These are phyloP conservation scores for Calameuta idolon DNA, from an alignment of 2,888 invertebrate genomes.

Conservation along the genomic window DNA sequence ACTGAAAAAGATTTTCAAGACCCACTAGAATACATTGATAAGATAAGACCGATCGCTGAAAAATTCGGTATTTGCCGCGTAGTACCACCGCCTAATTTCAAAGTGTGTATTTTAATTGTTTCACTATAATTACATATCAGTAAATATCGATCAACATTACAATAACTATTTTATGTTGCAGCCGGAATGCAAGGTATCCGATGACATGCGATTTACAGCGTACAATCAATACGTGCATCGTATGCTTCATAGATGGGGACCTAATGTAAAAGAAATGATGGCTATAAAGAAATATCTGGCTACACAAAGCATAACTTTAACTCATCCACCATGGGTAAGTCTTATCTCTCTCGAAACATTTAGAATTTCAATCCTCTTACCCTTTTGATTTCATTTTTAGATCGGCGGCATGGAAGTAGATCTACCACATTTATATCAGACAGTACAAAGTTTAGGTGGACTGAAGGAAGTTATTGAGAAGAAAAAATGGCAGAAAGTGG, in stretches of 20 bases:
- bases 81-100: constrained; percentile 83
- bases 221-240: constrained; percentile 92
- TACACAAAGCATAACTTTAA: constrained; percentile 80
- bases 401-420: constrained; percentile 94
- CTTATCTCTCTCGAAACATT: neutral
- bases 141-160: constrained; percentile 12
- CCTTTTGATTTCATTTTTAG: constrained; percentile 62
- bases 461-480: constrained; percentile 88
- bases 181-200: constrained; percentile 85
- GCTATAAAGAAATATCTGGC: constrained; percentile 86
- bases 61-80: constrained; percentile 90
- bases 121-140: neutral
- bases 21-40: constrained; percentile 86
- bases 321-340: constrained; percentile 82
- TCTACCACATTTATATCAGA: constrained; percentile 85
- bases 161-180: constrained; percentile 48
- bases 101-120: constrained; percentile 58
- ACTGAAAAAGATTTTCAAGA: constrained; percentile 86
- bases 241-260: constrained; percentile 90
- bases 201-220: constrained; percentile 88
- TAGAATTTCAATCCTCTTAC: neutral
- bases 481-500: constrained; percentile 89
- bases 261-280: constrained; percentile 85
- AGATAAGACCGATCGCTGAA: constrained; percentile 80
- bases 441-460: constrained; percentile 88